phyloP scores from a whole-genome alignment of 2,888 invertebrate genomes.

The Dexiosoma caninum region DNA sequence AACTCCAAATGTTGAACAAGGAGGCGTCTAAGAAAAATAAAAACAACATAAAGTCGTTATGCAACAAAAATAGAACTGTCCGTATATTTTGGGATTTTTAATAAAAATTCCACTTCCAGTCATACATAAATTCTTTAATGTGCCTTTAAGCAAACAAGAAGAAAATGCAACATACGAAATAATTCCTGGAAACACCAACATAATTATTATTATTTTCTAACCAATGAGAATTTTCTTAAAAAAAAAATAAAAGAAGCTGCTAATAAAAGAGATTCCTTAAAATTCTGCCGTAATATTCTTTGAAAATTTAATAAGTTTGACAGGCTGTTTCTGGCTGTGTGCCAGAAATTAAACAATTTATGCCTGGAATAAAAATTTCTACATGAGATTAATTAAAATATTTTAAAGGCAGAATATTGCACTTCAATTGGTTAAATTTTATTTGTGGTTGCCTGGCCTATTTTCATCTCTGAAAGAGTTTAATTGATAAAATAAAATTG shows the following conservation, averaged over 20 bases:
- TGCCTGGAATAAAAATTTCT: background rate
- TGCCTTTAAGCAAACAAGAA: background rate
- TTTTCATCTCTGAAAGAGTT: no score
- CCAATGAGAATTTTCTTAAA: no score
- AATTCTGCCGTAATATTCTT: background rate
- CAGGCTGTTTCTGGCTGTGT: background rate
- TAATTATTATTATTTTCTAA: background rate
- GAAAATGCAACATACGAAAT: background rate
- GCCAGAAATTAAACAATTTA: slow-evolving; percentile 46
- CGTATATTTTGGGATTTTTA: background rate
- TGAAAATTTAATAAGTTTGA: background rate
- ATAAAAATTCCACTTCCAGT: slow-evolving; percentile 29
- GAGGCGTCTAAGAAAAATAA: no score
- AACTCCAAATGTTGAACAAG: no score
- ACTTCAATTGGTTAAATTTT: no score
- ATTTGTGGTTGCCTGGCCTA: no score
- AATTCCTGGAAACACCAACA: background rate
- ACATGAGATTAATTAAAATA: slow-evolving; percentile 41
- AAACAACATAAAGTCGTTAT: slow-evolving; percentile 14
- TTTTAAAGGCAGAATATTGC: no score
- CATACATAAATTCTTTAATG: slow-evolving; percentile 25
- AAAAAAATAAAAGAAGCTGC: no score
- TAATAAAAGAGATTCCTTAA: no score
- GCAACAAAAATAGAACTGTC: background rate
- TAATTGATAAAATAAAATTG: no score